phyloP scores from a whole-genome alignment of 1,140 invertebrate genomes.

The Paralvinella palmiformis region DNA sequence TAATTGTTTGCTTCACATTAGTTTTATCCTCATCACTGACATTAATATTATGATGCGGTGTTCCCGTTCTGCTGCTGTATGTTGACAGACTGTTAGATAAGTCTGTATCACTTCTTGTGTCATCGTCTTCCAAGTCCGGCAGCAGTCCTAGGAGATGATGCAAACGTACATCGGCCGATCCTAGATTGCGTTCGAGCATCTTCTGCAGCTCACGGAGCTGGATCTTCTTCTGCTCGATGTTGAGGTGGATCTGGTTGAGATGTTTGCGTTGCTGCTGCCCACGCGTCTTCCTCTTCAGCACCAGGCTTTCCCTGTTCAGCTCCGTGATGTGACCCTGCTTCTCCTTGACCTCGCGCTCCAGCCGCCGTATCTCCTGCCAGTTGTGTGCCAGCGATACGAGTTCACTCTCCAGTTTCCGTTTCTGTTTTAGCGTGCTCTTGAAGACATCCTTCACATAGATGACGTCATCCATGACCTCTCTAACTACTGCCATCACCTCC shows the following conservation, averaged over 20 bases:
- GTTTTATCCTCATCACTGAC: too few relatives aligned
- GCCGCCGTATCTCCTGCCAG: background rate
- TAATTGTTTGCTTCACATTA: too few relatives aligned
- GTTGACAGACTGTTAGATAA: background rate
- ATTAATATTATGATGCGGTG: too few relatives aligned
- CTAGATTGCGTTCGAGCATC: background rate
- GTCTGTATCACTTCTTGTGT: background rate
- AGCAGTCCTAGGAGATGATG: slow-evolving; percentile 1
- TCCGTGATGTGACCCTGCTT: slow-evolving; percentile 7
- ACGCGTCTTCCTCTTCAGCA: slow-evolving; percentile 4
- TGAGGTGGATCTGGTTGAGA: background rate
- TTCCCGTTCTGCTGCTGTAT: background rate
- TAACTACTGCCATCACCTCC: background rate
- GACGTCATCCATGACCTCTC: slow-evolving; percentile 2
- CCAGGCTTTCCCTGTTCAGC: background rate
- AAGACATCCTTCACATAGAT: background rate
- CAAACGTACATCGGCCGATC: background rate
- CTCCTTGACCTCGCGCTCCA: slow-evolving; percentile 5
- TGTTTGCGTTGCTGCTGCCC: slow-evolving; percentile 12
- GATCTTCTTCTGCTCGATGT: background rate
- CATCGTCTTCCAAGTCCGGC: background rate
- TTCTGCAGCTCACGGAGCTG: slow-evolving; percentile 1
- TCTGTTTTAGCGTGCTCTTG: background rate
- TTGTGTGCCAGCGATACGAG: background rate
- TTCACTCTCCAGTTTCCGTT: background rate